Evolutionary conservation across 2,888 invertebrate genomes (phyloP).

Genomic region (Tenodera sinensis): DNA sequence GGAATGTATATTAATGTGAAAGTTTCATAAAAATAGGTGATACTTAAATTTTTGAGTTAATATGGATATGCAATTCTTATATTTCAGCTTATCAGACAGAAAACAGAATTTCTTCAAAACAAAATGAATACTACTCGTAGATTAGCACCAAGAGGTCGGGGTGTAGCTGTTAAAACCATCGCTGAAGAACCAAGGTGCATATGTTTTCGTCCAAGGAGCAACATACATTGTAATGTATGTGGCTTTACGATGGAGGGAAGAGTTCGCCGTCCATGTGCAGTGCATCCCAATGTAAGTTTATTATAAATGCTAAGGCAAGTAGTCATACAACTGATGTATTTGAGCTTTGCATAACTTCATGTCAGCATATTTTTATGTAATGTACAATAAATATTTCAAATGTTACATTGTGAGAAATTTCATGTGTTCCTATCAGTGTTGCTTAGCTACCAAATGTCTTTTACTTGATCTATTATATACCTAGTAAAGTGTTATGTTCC

Average conservation of each 20-base stretch:
- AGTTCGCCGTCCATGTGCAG: conserved; percentile 34
- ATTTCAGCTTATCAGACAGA: too few relatives aligned
- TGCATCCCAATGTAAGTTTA: conserved; percentile 35
- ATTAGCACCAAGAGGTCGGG: neutral
- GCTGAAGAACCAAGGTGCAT: conserved; percentile 26
- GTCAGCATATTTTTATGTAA: neutral
- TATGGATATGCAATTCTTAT: too few relatives aligned
- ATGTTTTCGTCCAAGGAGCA: conserved; percentile 34
- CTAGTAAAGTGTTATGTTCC: too few relatives aligned
- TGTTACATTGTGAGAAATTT: too few relatives aligned
- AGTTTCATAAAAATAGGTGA: too few relatives aligned
- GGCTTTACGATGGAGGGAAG: conserved; percentile 35
- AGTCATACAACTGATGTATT: neutral
- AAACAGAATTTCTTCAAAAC: too few relatives aligned
- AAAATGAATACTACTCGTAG: neutral
- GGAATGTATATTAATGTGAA: too few relatives aligned
- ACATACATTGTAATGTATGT: conserved; percentile 36
- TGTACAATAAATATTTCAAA: too few relatives aligned
- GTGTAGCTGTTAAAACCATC: neutral
- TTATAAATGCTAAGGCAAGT: neutral
- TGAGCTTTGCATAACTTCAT: neutral
- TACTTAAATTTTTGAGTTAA: too few relatives aligned
- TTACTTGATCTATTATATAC: too few relatives aligned
- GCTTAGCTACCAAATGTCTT: too few relatives aligned
- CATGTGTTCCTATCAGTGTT: too few relatives aligned